Percentiles rank a stretch among this genome's conserved stretches.
These are phyloP conservation scores for Didymodactylos carnosus DNA, from an alignment of 2,888 invertebrate species.

Conservation along the genomic window DNA sequence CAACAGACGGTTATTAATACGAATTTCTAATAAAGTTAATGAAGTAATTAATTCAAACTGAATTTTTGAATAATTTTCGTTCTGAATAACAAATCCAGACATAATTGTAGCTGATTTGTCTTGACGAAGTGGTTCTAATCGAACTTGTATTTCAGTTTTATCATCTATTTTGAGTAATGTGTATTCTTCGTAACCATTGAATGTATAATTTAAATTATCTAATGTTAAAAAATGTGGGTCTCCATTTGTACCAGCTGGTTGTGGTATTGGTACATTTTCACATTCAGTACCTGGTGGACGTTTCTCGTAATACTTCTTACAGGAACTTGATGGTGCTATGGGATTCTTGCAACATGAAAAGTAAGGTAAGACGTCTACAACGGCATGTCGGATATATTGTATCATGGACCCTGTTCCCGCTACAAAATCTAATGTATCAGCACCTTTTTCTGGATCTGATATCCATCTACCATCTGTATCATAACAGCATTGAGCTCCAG, in stretches of 20 bases:
- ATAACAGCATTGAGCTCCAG: constrained; percentile 1
- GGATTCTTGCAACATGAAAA: background rate
- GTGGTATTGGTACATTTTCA: background rate
- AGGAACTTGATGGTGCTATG: background rate
- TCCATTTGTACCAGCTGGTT: constrained; percentile 8
- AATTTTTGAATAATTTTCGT: background rate
- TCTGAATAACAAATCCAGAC: background rate
- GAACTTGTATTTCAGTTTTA: constrained; percentile 16
- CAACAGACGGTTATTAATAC: background rate
- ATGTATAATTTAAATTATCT: constrained; percentile 19
- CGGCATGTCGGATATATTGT: too few species aligned
- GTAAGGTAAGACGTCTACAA: background rate
- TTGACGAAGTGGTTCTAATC: background rate
- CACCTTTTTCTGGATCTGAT: background rate
- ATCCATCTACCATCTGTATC: background rate
- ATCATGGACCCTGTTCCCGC: too few species aligned
- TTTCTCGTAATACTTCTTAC: background rate
- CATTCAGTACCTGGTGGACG: background rate
- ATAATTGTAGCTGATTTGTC: background rate
- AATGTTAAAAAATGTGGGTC: constrained; percentile 20
- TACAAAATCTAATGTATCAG: too few species aligned
- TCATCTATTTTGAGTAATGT: constrained; percentile 11
- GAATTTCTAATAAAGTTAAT: background rate
- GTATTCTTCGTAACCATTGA: constrained; percentile 21
- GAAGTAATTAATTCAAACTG: background rate